Evolutionary conservation across 2,888 invertebrate genomes (phyloP).

Genomic region (Eupithecia insigniata): DNA sequence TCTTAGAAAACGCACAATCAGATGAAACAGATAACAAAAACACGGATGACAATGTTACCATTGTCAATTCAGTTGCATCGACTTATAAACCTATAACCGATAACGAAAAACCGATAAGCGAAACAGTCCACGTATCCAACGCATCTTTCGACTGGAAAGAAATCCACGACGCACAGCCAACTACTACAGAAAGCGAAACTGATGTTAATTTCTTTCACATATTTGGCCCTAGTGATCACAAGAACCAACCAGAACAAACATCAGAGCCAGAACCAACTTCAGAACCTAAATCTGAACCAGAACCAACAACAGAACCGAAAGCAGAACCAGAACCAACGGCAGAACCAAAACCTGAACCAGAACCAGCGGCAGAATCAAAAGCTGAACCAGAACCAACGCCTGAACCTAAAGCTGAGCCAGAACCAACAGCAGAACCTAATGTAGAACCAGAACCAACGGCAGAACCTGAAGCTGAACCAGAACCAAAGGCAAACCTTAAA

Average conservation of each 20-base stretch:
- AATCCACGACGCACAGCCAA: constrained; percentile 54
- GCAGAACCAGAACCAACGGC: constrained; percentile 43
- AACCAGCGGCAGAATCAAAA: constrained; percentile 39
- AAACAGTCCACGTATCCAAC: constrained; percentile 50
- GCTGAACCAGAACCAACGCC: constrained; percentile 47
- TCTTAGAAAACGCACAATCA: constrained; percentile 56
- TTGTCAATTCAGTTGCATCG: constrained; percentile 53
- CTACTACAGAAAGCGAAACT: constrained; percentile 62
- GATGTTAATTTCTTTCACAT: constrained; percentile 68
- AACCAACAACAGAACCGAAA: background rate
- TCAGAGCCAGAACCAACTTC: constrained; percentile 25
- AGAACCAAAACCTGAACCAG: constrained; percentile 40
- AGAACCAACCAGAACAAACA: constrained; percentile 48
- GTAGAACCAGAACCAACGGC: constrained; percentile 32
- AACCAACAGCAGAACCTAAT: constrained; percentile 39
- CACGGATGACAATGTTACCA: constrained; percentile 27
- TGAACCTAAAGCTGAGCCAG: constrained; percentile 28
- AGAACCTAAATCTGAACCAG: background rate
- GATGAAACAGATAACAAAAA: constrained; percentile 45
- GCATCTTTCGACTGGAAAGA: constrained; percentile 69
- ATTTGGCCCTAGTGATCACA: constrained; percentile 57
- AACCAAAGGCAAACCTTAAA: constrained; percentile 42
- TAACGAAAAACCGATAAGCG: constrained; percentile 53
- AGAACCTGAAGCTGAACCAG: constrained; percentile 33
- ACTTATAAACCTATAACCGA: constrained; percentile 56